A percentile compares a stretch with the other conserved stretches of the same genome.
phyloP scores from a whole-genome alignment of 2,888 invertebrate genomes.

The Callyntrura guangdongensis region DNA sequence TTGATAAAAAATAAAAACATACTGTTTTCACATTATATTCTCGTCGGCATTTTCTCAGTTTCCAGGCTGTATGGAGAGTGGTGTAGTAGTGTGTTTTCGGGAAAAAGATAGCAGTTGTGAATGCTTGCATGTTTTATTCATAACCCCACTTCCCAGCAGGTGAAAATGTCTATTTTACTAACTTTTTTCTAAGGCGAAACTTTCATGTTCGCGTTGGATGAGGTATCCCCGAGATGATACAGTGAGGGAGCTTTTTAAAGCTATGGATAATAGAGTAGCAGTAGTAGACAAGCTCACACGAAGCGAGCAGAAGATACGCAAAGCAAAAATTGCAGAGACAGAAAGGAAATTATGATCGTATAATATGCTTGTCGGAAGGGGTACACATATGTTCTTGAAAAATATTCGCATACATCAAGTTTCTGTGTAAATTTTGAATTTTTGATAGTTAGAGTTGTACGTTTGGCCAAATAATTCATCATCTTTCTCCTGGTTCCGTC shows the following conservation, averaged over 20 bases:
- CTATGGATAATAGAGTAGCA: background rate
- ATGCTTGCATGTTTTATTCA: constrained; percentile 52
- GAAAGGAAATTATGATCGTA: background rate
- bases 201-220: background rate
- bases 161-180: constrained; percentile 40
- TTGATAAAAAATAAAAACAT: constrained; percentile 1
- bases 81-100: background rate
- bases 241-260: background rate
- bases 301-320: background rate
- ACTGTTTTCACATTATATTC: background rate
- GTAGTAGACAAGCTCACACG: background rate
- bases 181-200: constrained; percentile 3
- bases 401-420: constrained; percentile 76
- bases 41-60: background rate
- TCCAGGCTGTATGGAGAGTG: too few species aligned
- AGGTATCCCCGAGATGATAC: background rate
- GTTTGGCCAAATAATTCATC: constrained; percentile 73
- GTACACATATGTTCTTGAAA: constrained; percentile 54
- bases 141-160: constrained; percentile 39
- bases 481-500: constrained; percentile 24
- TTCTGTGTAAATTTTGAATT: constrained; percentile 62
- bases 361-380: constrained; percentile 50
- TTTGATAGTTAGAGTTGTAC: constrained; percentile 65
- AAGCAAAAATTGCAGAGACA: background rate
- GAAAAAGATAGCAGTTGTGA: constrained; percentile 12